These are phyloP conservation scores for Hylia prasina DNA, from an alignment of 2,113 vertebrate genomes.

Conservation along the genomic window DNA sequence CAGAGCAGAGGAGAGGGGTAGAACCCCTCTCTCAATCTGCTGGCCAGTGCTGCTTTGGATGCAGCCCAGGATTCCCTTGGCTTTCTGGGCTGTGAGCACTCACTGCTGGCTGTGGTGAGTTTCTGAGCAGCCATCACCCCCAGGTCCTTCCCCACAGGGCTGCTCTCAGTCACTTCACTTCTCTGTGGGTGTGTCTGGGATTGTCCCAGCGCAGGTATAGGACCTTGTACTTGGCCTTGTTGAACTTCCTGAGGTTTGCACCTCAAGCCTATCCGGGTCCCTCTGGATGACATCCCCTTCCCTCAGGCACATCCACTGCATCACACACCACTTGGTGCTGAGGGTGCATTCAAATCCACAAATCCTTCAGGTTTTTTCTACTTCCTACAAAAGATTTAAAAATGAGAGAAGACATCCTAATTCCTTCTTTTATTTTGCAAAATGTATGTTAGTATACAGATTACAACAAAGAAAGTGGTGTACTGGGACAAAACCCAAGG, in stretches of 20 bases:
- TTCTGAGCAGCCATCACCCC: not conserved
- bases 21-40: not conserved
- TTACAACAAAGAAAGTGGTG: not conserved
- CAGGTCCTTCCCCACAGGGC: fast-evolving
- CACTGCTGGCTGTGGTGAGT: fast-evolving
- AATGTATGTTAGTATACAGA: not conserved
- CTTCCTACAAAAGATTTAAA: not conserved
- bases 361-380: not conserved
- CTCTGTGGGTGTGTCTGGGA: not conserved
- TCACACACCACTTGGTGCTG: not conserved
- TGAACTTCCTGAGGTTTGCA: not conserved
- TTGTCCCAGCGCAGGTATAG: no score
- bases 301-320: not conserved
- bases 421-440: not conserved
- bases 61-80: not conserved
- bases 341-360: not conserved
- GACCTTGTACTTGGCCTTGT: not conserved
- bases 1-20: not conserved
- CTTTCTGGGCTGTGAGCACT: not conserved
- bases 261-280: fast-evolving
- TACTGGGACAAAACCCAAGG: not conserved
- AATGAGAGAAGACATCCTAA: not conserved
- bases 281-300: not conserved
- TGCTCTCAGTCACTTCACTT: not conserved
- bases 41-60: not conserved